Evolutionary conservation across 2,888 invertebrate species (phyloP), one percentile per base, ranked within the genome.

Genomic region (Halictus quadricinctus): DNA sequence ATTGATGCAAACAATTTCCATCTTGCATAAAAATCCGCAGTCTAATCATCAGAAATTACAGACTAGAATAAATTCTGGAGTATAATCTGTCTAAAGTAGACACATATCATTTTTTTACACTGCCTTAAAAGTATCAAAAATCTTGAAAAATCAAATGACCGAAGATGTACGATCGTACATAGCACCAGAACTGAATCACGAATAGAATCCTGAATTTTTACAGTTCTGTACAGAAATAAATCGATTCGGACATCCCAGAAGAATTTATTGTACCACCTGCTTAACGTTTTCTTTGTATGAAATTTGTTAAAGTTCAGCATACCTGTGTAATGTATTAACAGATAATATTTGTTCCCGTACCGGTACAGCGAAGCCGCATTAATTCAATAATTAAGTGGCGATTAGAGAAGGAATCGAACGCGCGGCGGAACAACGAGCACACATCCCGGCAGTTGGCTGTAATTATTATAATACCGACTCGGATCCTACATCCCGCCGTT

Each of bases 381-480:
- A 13, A 76, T 43, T 29, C 21, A 41, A 43, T 41, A 48, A 10
- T 41, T 46, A n/a, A 43, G 41, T 25, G 36, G 7, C 21, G 66
- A 36, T 64, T 48, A 18, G 7, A 29, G 66, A 66, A 48, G 10
- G 36, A 43, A 76, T 64, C 29, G 64, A 64, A 58, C 12, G 48
- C 21, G 1, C 41, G 43, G 29, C 1, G n/a, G 41, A 72, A 79
- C 6, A 58, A n/a, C 36, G n/a, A n/a, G n/a, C 43, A n/a, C 43
- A 15, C n/a, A 60, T 50, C 10, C 48, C 48, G 5, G 41, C 29
- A n/a, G 15, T 2, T 21, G 72, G 2, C 36, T 79, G 58, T 36
- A 80, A 80, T 81, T 80, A 80, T 72, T 50, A 81, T 46, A 54
- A 66, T 48, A 54, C 77, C 66, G 43, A 58, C 54, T 25, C 25